phyloP scores from a whole-genome alignment of 2,113 vertebrate species.

The Vicugna pacos region DNA sequence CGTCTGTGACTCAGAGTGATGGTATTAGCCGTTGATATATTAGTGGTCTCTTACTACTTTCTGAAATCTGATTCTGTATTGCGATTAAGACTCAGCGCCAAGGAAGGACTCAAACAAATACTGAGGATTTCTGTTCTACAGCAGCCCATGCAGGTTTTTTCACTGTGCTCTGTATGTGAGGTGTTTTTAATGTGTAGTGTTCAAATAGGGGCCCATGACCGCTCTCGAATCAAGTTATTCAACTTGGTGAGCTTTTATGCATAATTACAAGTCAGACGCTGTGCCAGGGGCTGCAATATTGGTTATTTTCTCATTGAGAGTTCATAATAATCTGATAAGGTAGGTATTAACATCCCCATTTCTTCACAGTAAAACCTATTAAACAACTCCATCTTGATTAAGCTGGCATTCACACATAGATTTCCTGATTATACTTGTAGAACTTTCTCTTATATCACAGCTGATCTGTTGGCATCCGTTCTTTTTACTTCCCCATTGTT shows the following conservation, averaged over 20 bases:
- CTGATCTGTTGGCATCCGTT: not conserved
- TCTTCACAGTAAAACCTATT: not conserved
- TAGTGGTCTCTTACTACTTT: not conserved
- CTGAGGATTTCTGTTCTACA: not conserved
- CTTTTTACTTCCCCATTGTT: not conserved
- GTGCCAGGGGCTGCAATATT: rapidly evolving
- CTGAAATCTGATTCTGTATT: not conserved
- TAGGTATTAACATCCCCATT: not conserved
- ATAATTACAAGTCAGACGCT: rapidly evolving
- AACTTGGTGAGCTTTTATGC: not conserved
- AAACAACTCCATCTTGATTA: not conserved
- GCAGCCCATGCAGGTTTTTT: not conserved
- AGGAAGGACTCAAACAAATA: not conserved
- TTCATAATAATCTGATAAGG: not conserved
- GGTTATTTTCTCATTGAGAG: not conserved
- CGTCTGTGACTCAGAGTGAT: not conserved
- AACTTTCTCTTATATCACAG: not conserved
- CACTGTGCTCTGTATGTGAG: not conserved
- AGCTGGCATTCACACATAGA: not conserved
- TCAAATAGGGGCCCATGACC: not conserved
- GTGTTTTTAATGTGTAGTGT: not conserved
- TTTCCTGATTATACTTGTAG: not conserved
- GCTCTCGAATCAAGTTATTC: not conserved
- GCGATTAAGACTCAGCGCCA: not conserved
- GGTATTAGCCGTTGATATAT: too few species aligned